phyloP scores from a whole-genome alignment of 2,113 vertebrate species.

The Plecturocebus donacophilus region DNA sequence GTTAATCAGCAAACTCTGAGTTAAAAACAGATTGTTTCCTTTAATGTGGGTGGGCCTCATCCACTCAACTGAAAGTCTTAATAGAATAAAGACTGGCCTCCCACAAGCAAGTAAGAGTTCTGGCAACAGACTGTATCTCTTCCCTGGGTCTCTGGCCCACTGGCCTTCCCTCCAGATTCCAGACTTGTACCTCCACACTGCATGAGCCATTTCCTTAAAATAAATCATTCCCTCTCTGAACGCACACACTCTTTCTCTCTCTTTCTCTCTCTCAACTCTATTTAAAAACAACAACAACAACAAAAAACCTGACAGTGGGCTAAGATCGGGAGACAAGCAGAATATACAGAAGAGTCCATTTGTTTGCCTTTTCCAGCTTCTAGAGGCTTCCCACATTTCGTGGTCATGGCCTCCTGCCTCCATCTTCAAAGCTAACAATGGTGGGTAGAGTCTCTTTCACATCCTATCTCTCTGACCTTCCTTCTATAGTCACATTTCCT shows the following conservation, averaged over 20 bases:
- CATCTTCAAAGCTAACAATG: background rate
- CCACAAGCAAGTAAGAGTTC: background rate
- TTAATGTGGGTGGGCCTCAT: background rate
- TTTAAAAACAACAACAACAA: background rate
- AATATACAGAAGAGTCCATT: background rate
- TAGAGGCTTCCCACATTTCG: background rate
- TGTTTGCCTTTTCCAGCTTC: background rate
- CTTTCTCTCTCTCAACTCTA: background rate
- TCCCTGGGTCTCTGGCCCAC: background rate
- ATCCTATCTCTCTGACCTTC: background rate
- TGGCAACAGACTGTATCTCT: background rate
- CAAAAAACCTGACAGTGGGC: background rate
- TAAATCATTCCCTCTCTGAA: background rate
- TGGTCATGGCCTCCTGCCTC: background rate
- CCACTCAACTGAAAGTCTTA: background rate
- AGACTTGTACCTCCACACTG: background rate
- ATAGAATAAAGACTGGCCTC: background rate
- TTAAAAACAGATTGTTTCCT: background rate
- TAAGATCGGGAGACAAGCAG: background rate
- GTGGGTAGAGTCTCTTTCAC: background rate
- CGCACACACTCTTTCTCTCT: too few species aligned
- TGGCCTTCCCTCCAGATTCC: background rate
- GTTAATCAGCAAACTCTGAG: background rate
- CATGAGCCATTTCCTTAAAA: background rate
- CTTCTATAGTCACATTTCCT: background rate